Evolutionary conservation across 2,797 vertebrate species (phyloP).

Genomic region (Enteromius thamalakanensis): DNA sequence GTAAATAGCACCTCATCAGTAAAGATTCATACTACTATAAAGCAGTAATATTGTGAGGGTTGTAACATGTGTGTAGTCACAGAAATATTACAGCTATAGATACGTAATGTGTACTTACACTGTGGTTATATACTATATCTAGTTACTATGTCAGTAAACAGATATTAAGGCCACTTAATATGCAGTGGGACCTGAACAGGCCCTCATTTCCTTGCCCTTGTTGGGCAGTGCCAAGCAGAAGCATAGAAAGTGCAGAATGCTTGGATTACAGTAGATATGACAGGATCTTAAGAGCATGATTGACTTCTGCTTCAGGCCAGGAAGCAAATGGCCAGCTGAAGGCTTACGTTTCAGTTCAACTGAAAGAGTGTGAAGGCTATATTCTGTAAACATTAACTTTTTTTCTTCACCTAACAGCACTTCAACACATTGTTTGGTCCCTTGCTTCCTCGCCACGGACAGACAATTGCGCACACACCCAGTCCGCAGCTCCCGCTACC

Average conservation of each 20-base stretch:
- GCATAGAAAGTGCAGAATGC: constrained; percentile 61
- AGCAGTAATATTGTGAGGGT: neutral
- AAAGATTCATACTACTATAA: neutral
- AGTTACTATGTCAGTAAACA: too few species aligned
- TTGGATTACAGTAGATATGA: constrained; percentile 65
- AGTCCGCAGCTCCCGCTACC: constrained; percentile 22
- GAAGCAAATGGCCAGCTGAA: constrained; percentile 52
- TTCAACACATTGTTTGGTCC: constrained; percentile 31
- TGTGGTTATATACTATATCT: too few species aligned
- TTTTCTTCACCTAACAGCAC: constrained; percentile 58
- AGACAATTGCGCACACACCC: neutral
- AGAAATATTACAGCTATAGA: too few species aligned
- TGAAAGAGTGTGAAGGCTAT: constrained; percentile 58
- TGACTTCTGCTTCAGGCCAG: constrained; percentile 54
- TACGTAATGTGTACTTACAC: too few species aligned
- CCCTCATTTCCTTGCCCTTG: constrained; percentile 41
- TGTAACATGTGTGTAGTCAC: too few species aligned
- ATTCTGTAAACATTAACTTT: constrained; percentile 61
- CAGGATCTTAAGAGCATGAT: constrained; percentile 62
- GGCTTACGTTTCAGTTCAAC: constrained; percentile 67
- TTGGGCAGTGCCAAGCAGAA: constrained; percentile 57
- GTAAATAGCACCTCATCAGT: neutral
- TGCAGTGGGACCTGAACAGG: neutral
- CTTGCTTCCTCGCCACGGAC: constrained; percentile 25
- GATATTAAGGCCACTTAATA: too few species aligned